These are phyloP conservation scores for Diabrotica virgifera DNA, from an alignment of 1,140 invertebrate genomes.

Conservation along the genomic window DNA sequence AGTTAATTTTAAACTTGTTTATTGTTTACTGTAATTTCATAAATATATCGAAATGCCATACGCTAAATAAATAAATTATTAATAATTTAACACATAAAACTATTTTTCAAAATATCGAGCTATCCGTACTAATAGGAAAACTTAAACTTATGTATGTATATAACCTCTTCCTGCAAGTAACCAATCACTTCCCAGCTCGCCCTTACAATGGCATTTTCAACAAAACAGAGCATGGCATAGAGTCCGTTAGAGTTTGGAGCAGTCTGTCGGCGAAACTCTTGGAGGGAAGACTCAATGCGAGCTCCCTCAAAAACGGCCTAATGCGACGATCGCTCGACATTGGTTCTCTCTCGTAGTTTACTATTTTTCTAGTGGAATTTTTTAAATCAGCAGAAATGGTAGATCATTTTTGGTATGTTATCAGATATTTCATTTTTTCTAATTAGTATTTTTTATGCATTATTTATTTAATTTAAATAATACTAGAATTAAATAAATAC, in stretches of 20 bases:
- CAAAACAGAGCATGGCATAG: slow-evolving; percentile 2
- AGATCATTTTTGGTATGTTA: not conserved
- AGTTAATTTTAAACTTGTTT: too few relatives aligned
- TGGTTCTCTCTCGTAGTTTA: not conserved
- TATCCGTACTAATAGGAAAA: too few relatives aligned
- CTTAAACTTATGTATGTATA: too few relatives aligned
- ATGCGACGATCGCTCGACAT: not conserved
- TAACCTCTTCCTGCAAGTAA: not conserved
- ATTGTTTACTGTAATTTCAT: too few relatives aligned
- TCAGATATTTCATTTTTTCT: too few relatives aligned
- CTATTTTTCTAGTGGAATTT: not conserved
- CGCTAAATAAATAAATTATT: too few relatives aligned
- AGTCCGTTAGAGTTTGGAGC: not conserved
- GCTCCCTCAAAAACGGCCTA: not conserved
- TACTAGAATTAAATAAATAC: too few relatives aligned
- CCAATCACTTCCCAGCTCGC: not conserved
- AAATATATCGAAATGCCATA: too few relatives aligned
- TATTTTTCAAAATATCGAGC: too few relatives aligned
- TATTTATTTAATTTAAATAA: too few relatives aligned
- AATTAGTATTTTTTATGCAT: too few relatives aligned
- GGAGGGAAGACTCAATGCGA: not conserved
- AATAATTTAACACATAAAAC: too few relatives aligned
- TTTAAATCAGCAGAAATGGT: slow-evolving; percentile 1
- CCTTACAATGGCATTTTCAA: not conserved
- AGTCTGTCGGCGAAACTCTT: not conserved